A percentile compares a stretch with the other conserved stretches of the same genome.
phyloP scores from a whole-genome alignment of 2,113 vertebrate species.

The Buteo buteo region DNA sequence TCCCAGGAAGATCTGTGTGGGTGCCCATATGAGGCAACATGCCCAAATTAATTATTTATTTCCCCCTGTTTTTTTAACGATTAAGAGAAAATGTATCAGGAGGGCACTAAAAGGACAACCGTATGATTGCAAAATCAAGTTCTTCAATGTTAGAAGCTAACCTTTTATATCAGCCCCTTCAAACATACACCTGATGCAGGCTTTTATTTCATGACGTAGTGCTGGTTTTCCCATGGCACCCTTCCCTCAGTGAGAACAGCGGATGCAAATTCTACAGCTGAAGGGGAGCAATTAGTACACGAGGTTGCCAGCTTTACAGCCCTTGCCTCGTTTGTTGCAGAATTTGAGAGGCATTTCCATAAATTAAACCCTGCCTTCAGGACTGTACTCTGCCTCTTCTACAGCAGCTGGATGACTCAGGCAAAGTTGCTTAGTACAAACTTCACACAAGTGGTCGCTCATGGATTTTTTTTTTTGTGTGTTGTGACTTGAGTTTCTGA shows the following conservation, averaged over 20 bases:
- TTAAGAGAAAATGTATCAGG: background rate
- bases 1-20: background rate
- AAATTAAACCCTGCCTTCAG: background rate
- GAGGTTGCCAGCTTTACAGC: background rate
- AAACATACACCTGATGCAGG: background rate
- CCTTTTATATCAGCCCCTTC: background rate
- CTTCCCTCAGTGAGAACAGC: background rate
- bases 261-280: background rate
- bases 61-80: background rate
- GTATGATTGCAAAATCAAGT: background rate
- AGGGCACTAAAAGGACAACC: background rate
- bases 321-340: background rate
- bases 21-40: background rate
- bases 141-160: background rate
- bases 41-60: background rate
- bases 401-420: background rate
- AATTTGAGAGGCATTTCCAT: background rate
- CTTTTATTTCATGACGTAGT: background rate
- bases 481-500: background rate
- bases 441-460: background rate
- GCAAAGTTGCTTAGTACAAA: background rate
- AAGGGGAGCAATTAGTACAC: background rate
- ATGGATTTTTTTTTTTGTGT: no score
- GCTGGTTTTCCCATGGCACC: background rate
- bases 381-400: background rate